Percentiles rank a stretch among this genome's conserved stretches.
phyloP scores from a whole-genome alignment of 2,888 invertebrate genomes.

The Drosophila crucigera region DNA sequence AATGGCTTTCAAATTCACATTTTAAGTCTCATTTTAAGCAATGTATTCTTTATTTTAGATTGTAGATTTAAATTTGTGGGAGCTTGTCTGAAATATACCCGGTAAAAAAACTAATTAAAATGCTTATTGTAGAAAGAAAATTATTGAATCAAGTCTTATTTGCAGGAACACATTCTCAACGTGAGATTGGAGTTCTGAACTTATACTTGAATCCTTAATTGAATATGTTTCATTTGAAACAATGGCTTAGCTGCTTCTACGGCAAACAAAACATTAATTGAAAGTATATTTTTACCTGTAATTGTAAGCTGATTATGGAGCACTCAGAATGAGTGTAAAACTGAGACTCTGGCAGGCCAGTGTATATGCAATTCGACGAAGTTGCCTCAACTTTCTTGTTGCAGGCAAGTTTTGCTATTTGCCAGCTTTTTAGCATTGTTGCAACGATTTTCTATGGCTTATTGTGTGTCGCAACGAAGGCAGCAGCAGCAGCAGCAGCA shows the following conservation, averaged over 20 bases:
- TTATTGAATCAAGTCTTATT: no score
- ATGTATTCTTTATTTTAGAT: neutral
- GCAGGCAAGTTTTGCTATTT: constrained; percentile 62
- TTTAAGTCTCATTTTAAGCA: no score
- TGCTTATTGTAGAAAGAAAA: no score
- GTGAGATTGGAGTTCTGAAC: no score
- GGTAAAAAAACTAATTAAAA: no score
- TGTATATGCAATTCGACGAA: neutral
- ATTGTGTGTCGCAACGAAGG: constrained; percentile 17
- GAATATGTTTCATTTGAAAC: no score
- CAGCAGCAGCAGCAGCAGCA: neutral
- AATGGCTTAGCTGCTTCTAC: no score
- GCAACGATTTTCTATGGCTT: constrained; percentile 63
- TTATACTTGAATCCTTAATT: no score
- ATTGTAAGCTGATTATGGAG: neutral
- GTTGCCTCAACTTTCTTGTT: neutral
- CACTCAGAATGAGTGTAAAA: neutral
- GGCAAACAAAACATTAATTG: no score
- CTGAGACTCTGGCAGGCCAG: neutral
- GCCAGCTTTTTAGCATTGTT: constrained; percentile 67
- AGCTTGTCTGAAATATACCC: no score
- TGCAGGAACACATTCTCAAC: no score
- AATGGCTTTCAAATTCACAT: no score
- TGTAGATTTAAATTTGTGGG: neutral
- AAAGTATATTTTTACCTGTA: neutral